Conservation (phyloP, 2,888 invertebrate species). For the Drosophila tanythrix region DNA sequence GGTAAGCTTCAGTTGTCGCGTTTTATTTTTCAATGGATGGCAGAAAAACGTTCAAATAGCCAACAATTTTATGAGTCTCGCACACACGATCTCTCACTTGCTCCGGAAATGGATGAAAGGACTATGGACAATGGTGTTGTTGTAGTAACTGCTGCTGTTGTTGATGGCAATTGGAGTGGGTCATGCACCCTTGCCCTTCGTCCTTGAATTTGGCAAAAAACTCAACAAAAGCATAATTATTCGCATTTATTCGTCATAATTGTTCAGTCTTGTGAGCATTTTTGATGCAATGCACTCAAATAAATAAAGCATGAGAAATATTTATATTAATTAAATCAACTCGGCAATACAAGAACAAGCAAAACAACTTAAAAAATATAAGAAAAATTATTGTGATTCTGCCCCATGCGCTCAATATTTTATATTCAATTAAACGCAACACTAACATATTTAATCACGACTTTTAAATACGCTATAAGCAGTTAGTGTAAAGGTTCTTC, state of each 20-base stretch:
- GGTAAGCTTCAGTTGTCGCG: conserved; percentile 62
- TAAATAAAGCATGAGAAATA: conserved; percentile 34
- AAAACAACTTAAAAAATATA: background rate
- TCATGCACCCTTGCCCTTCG: conserved; percentile 10
- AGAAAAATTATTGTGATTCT: background rate
- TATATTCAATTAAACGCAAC: conserved; percentile 38
- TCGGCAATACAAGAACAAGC: background rate
- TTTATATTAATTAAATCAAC: conserved; percentile 53
- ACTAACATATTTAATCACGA: background rate
- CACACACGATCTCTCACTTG: conserved; percentile 48
- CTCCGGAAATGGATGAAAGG: conserved; percentile 58
- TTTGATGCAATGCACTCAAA: conserved; percentile 6
- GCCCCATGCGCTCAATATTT: conserved; percentile 31
- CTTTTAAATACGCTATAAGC: background rate
- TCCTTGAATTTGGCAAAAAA: background rate
- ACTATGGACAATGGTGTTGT: conserved; percentile 19
- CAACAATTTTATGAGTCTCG: conserved; percentile 79
- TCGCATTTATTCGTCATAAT: conserved; percentile 29
- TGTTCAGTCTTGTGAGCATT: conserved; percentile 17
- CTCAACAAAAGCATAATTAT: conserved; percentile 40
- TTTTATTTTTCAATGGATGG: conserved; percentile 76
- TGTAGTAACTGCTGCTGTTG: conserved; percentile 14
- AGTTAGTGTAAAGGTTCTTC: background rate
- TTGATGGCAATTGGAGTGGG: background rate
- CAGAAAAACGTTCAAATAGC: conserved; percentile 78